Evolutionary conservation across 2,888 invertebrate species (phyloP).

Genomic region (Frankliniella fusca): DNA sequence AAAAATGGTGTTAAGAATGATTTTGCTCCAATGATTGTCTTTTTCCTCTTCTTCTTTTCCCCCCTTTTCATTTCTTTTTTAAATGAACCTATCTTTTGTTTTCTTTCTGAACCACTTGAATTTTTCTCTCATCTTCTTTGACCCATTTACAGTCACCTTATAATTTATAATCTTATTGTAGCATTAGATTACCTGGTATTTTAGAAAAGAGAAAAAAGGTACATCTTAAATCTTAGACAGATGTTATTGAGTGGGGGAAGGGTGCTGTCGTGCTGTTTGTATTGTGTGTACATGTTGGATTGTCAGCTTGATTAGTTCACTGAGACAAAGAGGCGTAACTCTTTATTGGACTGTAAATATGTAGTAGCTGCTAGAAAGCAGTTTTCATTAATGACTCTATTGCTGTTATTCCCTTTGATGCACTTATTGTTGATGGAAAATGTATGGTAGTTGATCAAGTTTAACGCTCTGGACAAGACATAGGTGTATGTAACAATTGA

Average conservation of each 20-base stretch:
- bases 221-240: not conserved
- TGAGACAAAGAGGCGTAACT: too few relatives aligned
- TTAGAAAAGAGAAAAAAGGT: not conserved
- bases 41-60: too few relatives aligned
- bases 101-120: not conserved
- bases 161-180: not conserved
- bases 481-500: not conserved
- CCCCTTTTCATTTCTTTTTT: too few relatives aligned
- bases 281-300: not conserved
- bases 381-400: not conserved
- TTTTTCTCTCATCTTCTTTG: not conserved
- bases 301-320: too few relatives aligned
- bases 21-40: too few relatives aligned
- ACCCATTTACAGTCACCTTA: not conserved
- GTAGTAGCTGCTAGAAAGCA: not conserved
- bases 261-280: not conserved
- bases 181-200: not conserved
- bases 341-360: not conserved
- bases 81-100: not conserved
- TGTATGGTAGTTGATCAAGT: not conserved
- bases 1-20: too few relatives aligned
- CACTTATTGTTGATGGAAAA: not conserved
- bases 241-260: not conserved
- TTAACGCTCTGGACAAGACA: not conserved
- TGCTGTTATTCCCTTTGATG: not conserved